Conservation (phyloP, 2,888 invertebrate genomes). For the Apamea anceps region DNA sequence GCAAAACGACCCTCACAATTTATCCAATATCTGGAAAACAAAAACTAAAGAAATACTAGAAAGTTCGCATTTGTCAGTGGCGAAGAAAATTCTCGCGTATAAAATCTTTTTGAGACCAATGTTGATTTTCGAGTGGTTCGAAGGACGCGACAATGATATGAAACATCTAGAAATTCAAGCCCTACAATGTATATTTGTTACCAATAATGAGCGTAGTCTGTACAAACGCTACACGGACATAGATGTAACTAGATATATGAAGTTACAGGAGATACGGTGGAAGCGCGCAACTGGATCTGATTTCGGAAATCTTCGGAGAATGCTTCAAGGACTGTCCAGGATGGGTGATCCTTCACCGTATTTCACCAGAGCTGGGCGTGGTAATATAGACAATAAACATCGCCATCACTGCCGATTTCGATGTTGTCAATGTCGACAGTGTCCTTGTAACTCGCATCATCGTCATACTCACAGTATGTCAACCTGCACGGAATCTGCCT, state of each 20-base stretch:
- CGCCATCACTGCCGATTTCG: not conserved
- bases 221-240: slow-evolving; percentile 74
- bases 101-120: slow-evolving; percentile 79
- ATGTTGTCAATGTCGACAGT: not conserved
- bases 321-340: slow-evolving; percentile 62
- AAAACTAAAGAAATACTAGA: slow-evolving; percentile 67
- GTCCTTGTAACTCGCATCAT: not conserved
- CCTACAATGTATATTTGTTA: slow-evolving; percentile 71
- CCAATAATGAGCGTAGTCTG: slow-evolving; percentile 40
- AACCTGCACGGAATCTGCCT: not conserved
- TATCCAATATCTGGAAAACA: slow-evolving; percentile 42
- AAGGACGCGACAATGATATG: slow-evolving; percentile 50
- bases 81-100: slow-evolving; percentile 74
- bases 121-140: slow-evolving; percentile 74
- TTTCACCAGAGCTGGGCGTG: slow-evolving; percentile 50
- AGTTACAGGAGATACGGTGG: slow-evolving; percentile 75
- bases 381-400: not conserved
- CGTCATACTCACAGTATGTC: not conserved
- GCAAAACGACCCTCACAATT: slow-evolving; percentile 8
- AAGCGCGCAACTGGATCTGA: slow-evolving; percentile 61
- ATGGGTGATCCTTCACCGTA: slow-evolving; percentile 61
- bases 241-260: slow-evolving; percentile 70
- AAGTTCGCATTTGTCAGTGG: slow-evolving; percentile 57
- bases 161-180: slow-evolving; percentile 72
- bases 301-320: slow-evolving; percentile 57